These are phyloP conservation scores for Lymantria dispar DNA, from an alignment of 2,888 invertebrate genomes.

Conservation along the genomic window DNA sequence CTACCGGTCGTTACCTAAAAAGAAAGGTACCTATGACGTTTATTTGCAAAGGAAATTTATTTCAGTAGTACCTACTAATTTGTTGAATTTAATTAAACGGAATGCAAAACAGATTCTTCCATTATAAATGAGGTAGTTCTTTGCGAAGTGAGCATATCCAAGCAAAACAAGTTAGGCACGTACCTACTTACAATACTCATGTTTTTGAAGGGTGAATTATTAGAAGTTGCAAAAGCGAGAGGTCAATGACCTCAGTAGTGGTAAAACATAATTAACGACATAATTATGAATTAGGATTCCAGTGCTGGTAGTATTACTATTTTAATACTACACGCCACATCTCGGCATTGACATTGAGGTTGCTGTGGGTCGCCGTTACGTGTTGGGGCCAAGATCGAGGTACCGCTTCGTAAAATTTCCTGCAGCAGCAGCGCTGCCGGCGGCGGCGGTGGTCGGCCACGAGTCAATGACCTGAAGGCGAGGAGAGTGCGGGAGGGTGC, in stretches of 20 bases:
- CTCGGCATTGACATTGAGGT: conserved; percentile 75
- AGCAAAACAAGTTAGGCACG: too few relatives aligned
- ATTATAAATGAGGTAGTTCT: too few relatives aligned
- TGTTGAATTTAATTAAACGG: too few relatives aligned
- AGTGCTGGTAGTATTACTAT: not conserved
- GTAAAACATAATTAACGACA: conserved; percentile 35
- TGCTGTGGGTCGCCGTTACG: conserved; percentile 37
- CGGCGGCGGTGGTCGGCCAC: conserved; percentile 48
- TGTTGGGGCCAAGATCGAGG: conserved; percentile 60
- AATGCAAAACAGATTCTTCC: too few relatives aligned
- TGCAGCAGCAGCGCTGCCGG: conserved; percentile 49
- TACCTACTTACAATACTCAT: not conserved
- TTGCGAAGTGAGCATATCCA: too few relatives aligned
- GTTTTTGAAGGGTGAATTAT: conserved; percentile 23
- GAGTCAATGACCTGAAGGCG: conserved; percentile 78
- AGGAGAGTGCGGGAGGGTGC: conserved; percentile 77
- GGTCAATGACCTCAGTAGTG: conserved; percentile 51
- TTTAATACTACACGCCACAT: conserved; percentile 27
- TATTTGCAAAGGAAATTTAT: too few relatives aligned
- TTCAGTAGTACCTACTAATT: too few relatives aligned
- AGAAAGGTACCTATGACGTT: too few relatives aligned
- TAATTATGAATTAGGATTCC: not conserved
- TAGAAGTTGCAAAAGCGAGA: conserved; percentile 47
- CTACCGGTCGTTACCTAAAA: too few relatives aligned
- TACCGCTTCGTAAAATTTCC: conserved; percentile 62